These are phyloP conservation scores for Trachymyrmex cornetzi DNA, from an alignment of 1,140 invertebrate species.

Conservation along the genomic window DNA sequence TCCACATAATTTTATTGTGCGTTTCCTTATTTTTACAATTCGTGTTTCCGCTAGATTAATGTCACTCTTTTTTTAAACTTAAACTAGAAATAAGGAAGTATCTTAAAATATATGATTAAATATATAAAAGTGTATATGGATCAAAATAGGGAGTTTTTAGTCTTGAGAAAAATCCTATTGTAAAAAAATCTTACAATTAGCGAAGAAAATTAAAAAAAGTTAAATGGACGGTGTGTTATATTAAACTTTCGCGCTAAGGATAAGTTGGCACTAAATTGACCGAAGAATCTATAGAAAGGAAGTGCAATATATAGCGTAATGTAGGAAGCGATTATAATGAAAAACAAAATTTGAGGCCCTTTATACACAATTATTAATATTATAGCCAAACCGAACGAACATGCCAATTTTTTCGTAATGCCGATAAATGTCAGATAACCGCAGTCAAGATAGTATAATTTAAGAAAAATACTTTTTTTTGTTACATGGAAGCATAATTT, in stretches of 20 bases:
- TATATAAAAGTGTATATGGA: neutral
- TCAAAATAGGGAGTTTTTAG: neutral
- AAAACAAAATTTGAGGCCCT: neutral
- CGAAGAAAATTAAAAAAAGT: neutral
- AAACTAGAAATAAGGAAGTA: neutral
- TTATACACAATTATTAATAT: neutral
- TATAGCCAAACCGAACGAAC: neutral
- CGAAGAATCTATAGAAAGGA: neutral
- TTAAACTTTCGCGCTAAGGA: neutral
- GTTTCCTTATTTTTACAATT: conserved; percentile 23
- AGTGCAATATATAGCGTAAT: neutral
- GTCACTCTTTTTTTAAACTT: neutral
- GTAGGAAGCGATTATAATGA: neutral
- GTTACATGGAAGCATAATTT: conserved; percentile 18
- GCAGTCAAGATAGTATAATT: conserved; percentile 6
- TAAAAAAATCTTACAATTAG: neutral
- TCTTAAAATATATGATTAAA: conserved; percentile 8
- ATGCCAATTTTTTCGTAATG: neutral
- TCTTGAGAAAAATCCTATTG: neutral
- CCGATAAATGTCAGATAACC: neutral
- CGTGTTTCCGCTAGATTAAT: neutral
- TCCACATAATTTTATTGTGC: conserved; percentile 36
- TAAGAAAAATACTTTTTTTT: conserved; percentile 11
- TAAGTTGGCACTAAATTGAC: neutral
- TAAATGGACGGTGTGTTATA: neutral